Conservation (phyloP, 2,797 vertebrate species). For the Coilia nasus region DNA sequence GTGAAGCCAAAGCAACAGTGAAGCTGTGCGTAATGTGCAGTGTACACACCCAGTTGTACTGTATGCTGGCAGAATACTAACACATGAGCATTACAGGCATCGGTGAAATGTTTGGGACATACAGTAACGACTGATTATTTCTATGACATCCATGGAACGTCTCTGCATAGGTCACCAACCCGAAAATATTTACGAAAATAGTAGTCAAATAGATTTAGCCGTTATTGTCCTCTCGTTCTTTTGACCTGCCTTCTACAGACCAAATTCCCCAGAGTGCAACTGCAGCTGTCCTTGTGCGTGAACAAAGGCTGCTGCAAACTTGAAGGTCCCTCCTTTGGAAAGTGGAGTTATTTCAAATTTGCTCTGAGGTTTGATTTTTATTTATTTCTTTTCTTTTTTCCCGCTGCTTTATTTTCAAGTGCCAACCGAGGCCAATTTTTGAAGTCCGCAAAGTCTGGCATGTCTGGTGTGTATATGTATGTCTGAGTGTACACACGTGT, state of each 20-base stretch:
- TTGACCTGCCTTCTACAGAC: conserved; percentile 45
- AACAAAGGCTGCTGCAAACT: conserved; percentile 57
- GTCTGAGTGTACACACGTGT: conserved; percentile 47
- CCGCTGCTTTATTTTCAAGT: conserved; percentile 61
- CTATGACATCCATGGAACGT: background rate
- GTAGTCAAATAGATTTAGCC: too few relatives aligned
- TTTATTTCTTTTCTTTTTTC: background rate
- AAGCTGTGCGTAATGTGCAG: background rate
- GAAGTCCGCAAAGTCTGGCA: conserved; percentile 58
- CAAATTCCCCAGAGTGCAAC: conserved; percentile 51
- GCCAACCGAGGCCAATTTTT: conserved; percentile 56
- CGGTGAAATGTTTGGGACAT: background rate
- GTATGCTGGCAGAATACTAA: background rate
- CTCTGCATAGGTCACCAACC: background rate
- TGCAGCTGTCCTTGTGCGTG: conserved; percentile 54
- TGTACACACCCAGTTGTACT: background rate
- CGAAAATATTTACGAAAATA: too few relatives aligned
- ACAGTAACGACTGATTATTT: background rate
- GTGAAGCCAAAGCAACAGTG: background rate
- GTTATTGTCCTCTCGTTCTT: conserved; percentile 14
- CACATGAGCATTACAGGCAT: background rate
- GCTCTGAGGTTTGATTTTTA: conserved; percentile 28
- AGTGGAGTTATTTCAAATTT: conserved; percentile 63
- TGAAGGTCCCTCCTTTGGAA: conserved; percentile 59
- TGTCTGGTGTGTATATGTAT: conserved; percentile 34